Conservation (phyloP, 1,140 invertebrate genomes). For the Drosophila pruinosa region DNA sequence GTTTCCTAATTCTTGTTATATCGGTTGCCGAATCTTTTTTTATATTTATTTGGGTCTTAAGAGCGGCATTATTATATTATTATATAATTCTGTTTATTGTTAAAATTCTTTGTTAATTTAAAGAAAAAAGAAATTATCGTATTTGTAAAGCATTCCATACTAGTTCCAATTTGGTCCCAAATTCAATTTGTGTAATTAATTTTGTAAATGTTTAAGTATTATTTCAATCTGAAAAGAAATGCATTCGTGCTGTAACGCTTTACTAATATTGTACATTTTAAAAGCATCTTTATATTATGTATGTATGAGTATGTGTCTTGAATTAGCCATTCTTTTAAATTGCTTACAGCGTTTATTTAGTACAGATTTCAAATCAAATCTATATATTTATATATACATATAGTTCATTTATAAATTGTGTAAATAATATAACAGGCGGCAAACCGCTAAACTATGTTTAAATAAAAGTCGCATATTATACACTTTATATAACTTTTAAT, state of each 20-base stretch:
- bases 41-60: constrained; percentile 15
- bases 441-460: constrained; percentile 54
- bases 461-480: constrained; percentile 63
- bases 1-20: constrained; percentile 40
- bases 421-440: constrained; percentile 50
- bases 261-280: constrained; percentile 29
- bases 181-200: constrained; percentile 62
- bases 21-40: constrained; percentile 28
- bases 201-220: constrained; percentile 69
- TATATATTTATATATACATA: constrained; percentile 24
- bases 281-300: constrained; percentile 47
- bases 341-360: constrained; percentile 45
- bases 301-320: constrained; percentile 34
- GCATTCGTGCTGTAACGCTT: constrained; percentile 30
- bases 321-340: constrained; percentile 67
- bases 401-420: constrained; percentile 64
- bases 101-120: constrained; percentile 34
- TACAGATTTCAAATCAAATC: constrained; percentile 29
- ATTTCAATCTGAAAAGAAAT: constrained; percentile 47
- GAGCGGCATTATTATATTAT: background rate
- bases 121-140: constrained; percentile 23
- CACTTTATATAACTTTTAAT: constrained; percentile 2
- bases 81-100: constrained; percentile 44
- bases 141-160: constrained; percentile 74
- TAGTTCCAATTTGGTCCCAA: constrained; percentile 73